These are phyloP conservation scores for Cololabis saira DNA, from an alignment of 2,113 vertebrate species.

Conservation along the genomic window DNA sequence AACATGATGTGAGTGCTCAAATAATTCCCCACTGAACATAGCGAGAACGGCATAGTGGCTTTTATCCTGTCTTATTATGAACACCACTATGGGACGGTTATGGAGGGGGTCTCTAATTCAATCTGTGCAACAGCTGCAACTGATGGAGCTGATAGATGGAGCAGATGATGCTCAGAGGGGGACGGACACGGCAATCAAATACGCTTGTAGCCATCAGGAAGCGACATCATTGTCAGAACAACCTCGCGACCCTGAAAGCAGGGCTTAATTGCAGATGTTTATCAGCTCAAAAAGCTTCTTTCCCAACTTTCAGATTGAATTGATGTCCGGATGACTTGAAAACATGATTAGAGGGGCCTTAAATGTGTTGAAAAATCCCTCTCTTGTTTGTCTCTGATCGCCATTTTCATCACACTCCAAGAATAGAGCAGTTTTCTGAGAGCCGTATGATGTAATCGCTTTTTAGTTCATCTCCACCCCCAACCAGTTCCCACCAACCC, in stretches of 20 bases:
- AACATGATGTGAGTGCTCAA: background rate
- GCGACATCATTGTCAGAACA: conserved; percentile 40
- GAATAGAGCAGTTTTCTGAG: conserved; percentile 53
- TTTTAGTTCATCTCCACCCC: conserved; percentile 46
- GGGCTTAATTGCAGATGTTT: conserved; percentile 24
- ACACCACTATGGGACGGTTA: conserved; percentile 44
- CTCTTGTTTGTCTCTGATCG: conserved; percentile 17
- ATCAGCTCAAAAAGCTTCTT: conserved; percentile 37
- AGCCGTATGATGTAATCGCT: conserved; percentile 62
- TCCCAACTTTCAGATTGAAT: conserved; percentile 2
- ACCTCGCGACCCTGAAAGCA: conserved; percentile 33
- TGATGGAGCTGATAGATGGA: conserved; percentile 68
- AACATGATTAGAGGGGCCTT: conserved; percentile 25
- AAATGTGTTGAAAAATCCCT: conserved; percentile 45
- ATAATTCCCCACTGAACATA: conserved; percentile 28
- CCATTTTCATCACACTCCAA: conserved; percentile 30
- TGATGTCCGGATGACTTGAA: conserved; percentile 32
- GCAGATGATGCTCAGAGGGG: conserved; percentile 6
- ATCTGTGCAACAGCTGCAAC: conserved; percentile 59
- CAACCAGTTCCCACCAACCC: conserved; percentile 55
- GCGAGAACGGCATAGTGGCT: conserved; percentile 36
- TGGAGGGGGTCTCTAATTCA: conserved; percentile 62
- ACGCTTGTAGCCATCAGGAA: conserved; percentile 38
- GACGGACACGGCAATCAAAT: conserved; percentile 20
- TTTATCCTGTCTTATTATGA: conserved; percentile 53